These are phyloP conservation scores for Tineola bisselliella DNA, from an alignment of 2,888 invertebrate species.

Conservation along the genomic window DNA sequence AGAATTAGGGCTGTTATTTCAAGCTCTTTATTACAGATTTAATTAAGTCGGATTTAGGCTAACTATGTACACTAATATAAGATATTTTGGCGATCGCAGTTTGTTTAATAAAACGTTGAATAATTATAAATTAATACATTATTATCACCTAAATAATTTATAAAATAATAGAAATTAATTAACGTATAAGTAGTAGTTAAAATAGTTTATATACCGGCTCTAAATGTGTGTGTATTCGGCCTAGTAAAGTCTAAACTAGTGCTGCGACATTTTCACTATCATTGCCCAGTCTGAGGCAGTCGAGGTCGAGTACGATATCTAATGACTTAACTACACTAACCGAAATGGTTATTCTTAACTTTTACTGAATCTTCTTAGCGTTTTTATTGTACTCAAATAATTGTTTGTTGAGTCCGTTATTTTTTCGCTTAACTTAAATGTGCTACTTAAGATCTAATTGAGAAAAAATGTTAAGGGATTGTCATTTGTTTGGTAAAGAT, in stretches of 20 bases:
- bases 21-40: too few relatives aligned
- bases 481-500: too few relatives aligned
- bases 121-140: too few relatives aligned
- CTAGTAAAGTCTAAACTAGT: constrained; percentile 11
- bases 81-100: too few relatives aligned
- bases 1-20: neutral
- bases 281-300: neutral
- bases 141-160: neutral
- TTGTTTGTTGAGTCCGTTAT: neutral
- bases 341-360: neutral
- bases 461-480: neutral
- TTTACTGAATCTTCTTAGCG: neutral
- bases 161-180: neutral
- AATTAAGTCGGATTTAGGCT: too few relatives aligned
- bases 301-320: neutral
- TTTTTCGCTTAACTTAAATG: neutral
- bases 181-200: neutral
- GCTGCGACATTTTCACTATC: constrained; percentile 18
- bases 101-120: too few relatives aligned
- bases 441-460: neutral
- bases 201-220: neutral
- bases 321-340: neutral
- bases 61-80: too few relatives aligned
- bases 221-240: neutral
- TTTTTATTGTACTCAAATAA: neutral